Base-by-base conservation (phyloP, 2,797 vertebrate species). In the Centroberyx gerrardi region DNA sequence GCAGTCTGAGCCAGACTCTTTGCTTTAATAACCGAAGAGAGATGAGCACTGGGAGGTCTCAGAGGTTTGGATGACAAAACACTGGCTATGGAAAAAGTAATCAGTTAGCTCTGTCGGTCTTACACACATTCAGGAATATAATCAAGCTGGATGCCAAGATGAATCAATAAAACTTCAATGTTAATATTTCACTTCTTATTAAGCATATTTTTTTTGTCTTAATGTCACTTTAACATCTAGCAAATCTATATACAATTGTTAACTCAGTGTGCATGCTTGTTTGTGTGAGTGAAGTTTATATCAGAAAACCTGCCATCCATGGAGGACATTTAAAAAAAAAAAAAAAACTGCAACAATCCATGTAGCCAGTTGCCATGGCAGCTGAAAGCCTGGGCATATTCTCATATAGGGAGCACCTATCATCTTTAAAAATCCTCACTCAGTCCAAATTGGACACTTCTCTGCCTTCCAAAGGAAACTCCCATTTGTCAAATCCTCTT, bases 11-110 rank as follows among this genome's bases (percentile, higher is more conserved):
- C 15, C 9, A 28, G 27, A 52, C 48, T 65, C 48, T 31, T 3
- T 27, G 13, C 8, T 22, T 46, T 29, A 46, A 62, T 27, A 62
- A 52, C 44, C 22, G 29, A 63, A 44, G 66, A 48, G 42, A 81
- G 63, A 82, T 77, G 46, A 77, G 67, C 51, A 28, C 18, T 27
- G 67, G 73, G 76, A 71, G 12, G 17, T 80, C 72, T 79, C 69
- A 54, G 44, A 76, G 60, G 63, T 53, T 64, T 28, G 42, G 5
- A 65, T 54, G 52, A 78, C 61, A 67, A 58, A 66, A 62, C 13
- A 31, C 12, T 9, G 14, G 3, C 6, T 29, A 18, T 7, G 48
- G 8, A 64, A n/a, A 18, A 63, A n/a, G 13, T 6, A 31, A 58
- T 66, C n/a, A 33, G 7, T 44, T 38, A 62, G 8, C 27, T 18